A percentile compares a stretch with the other conserved stretches of the same genome.
Evolutionary conservation across 2,113 vertebrate species (phyloP).

Genomic region (Zootoca vivipara): DNA sequence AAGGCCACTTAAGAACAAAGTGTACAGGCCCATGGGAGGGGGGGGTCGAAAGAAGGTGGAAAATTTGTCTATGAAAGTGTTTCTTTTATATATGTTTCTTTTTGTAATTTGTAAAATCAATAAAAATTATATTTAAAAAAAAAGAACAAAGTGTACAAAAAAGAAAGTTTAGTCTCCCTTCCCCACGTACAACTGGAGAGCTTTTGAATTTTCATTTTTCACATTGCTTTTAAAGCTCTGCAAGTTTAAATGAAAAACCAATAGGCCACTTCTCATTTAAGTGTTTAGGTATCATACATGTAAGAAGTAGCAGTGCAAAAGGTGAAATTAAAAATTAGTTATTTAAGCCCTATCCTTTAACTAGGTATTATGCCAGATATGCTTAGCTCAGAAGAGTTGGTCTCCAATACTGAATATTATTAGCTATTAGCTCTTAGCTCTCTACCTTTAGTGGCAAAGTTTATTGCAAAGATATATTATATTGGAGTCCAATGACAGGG

Average conservation of each 20-base stretch:
- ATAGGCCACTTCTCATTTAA: not conserved
- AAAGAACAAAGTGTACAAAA: too few species aligned
- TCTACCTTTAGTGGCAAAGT: too few species aligned
- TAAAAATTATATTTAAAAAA: too few species aligned
- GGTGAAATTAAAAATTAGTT: not conserved
- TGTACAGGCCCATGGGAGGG: too few species aligned
- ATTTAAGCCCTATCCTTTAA: not conserved
- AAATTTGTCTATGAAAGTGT: too few species aligned
- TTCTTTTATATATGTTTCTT: too few species aligned
- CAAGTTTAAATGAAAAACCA: not conserved
- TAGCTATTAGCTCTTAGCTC: not conserved
- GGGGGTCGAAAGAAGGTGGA: too few species aligned
- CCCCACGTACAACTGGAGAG: not conserved
- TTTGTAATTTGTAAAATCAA: too few species aligned
- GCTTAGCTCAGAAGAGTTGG: not conserved
- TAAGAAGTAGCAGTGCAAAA: not conserved
- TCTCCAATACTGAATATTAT: not conserved
- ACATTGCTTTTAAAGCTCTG: not conserved
- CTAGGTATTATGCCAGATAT: not conserved
- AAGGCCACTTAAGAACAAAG: not conserved
- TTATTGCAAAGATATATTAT: not conserved
- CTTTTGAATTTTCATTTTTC: not conserved
- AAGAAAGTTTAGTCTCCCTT: not conserved
- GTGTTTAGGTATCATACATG: not conserved
- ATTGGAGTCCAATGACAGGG: not conserved